Evolutionary conservation across 2,797 vertebrate species (phyloP).

Genomic region (Brotula barbata): DNA sequence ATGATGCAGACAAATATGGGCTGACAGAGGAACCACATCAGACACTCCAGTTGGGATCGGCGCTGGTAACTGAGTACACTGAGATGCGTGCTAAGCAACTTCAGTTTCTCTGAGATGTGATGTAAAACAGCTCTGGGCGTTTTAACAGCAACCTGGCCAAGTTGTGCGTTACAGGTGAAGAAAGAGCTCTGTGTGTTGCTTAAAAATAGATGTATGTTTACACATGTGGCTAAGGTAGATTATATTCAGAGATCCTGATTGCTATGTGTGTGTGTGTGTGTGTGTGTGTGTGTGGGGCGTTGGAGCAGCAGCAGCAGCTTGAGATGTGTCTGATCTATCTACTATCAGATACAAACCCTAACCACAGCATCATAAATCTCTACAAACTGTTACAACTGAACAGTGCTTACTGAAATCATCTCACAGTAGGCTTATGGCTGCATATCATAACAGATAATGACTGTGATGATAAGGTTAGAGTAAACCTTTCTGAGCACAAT

Average conservation of each 20-base stretch:
- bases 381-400: too few species aligned
- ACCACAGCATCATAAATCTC: conserved; percentile 34
- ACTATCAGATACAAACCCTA: conserved; percentile 7
- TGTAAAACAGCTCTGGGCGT: conserved; percentile 13
- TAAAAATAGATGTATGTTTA: conserved; percentile 8
- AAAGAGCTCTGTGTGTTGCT: conserved; percentile 21
- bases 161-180: conserved; percentile 32
- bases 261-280: conserved; percentile 8
- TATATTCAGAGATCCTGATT: conserved; percentile 6
- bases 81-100: conserved; percentile 52
- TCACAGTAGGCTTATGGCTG: too few species aligned
- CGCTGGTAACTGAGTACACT: conserved; percentile 48
- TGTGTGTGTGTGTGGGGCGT: not conserved
- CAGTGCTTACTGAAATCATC: too few species aligned
- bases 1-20: conserved; percentile 25
- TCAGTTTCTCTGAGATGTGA: conserved; percentile 35
- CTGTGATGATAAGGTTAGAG: too few species aligned
- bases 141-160: conserved; percentile 6
- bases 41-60: conserved; percentile 48
- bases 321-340: conserved; percentile 26
- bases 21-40: conserved; percentile 52
- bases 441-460: too few species aligned
- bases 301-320: conserved; percentile 30
- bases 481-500: too few species aligned
- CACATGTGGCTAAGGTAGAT: conserved; percentile 37